A percentile compares a stretch with the other conserved stretches of the same genome.
phyloP scores from a whole-genome alignment of 2,113 vertebrate species.

The Atlantisia rogersi region DNA sequence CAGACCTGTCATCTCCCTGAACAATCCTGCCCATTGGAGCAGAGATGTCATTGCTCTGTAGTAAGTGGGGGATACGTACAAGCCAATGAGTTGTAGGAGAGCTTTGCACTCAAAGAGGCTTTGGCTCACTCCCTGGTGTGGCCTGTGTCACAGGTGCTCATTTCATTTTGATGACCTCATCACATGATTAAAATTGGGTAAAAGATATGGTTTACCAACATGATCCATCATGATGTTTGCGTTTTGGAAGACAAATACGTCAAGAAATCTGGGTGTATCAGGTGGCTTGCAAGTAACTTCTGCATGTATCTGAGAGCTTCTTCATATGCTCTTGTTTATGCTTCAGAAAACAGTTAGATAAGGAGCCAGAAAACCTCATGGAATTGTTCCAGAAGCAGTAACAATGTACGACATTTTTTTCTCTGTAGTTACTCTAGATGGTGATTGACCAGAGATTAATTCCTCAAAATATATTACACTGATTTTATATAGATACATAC shows the following conservation, averaged over 20 bases:
- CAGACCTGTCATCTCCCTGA: rapidly evolving
- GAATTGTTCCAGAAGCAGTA: background rate
- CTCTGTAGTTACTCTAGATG: background rate
- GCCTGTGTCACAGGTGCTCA: background rate
- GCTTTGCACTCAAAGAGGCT: rapidly evolving
- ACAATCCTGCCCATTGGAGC: rapidly evolving
- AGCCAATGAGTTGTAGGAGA: rapidly evolving
- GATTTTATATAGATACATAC: background rate
- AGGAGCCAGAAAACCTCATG: background rate
- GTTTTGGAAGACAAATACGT: background rate
- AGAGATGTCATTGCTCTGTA: too few relatives aligned
- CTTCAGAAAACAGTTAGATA: background rate
- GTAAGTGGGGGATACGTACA: rapidly evolving
- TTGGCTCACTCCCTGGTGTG: background rate
- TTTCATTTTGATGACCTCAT: background rate
- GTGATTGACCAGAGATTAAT: background rate
- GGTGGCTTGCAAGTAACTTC: background rate
- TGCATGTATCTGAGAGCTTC: background rate
- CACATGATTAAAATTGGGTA: background rate
- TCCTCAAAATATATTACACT: background rate
- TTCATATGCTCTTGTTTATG: background rate
- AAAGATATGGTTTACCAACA: background rate
- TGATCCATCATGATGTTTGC: background rate
- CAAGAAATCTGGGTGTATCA: background rate
- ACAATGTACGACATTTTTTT: background rate